These are phyloP conservation scores for Rafetus swinhoei DNA, from an alignment of 2,113 vertebrate species.

Conservation along the genomic window DNA sequence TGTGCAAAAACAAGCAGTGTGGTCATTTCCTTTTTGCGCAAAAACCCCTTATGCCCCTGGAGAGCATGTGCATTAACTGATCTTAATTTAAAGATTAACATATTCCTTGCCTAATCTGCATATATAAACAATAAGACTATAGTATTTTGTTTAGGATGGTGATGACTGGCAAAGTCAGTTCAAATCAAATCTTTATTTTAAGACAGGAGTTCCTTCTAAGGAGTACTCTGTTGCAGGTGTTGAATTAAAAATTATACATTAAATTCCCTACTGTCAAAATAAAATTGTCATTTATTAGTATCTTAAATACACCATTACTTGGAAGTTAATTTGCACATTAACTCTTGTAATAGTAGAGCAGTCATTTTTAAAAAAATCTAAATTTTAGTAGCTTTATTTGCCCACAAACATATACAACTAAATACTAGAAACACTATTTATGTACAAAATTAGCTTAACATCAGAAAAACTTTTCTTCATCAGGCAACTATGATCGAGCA, in stretches of 20 bases:
- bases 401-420: not conserved
- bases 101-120: not conserved
- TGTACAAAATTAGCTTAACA: not conserved
- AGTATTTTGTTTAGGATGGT: not conserved
- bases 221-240: not conserved
- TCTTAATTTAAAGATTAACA: not conserved
- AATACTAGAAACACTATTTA: slow-evolving; percentile 1
- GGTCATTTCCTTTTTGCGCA: no score
- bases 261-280: not conserved
- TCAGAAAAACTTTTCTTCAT: not conserved
- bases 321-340: not conserved
- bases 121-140: not conserved
- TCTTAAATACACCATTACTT: not conserved
- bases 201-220: not conserved
- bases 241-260: not conserved
- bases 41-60: no score
- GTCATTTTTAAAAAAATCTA: not conserved
- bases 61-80: not conserved
- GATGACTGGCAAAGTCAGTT: not conserved
- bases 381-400: slow-evolving; percentile 16
- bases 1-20: no score
- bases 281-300: not conserved
- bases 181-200: not conserved
- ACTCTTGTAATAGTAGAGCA: not conserved
- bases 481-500: slow-evolving; percentile 69